phyloP scores from a whole-genome alignment of 35 echinoderm and acorn worm species.

The Ophiothrix spiculata region DNA sequence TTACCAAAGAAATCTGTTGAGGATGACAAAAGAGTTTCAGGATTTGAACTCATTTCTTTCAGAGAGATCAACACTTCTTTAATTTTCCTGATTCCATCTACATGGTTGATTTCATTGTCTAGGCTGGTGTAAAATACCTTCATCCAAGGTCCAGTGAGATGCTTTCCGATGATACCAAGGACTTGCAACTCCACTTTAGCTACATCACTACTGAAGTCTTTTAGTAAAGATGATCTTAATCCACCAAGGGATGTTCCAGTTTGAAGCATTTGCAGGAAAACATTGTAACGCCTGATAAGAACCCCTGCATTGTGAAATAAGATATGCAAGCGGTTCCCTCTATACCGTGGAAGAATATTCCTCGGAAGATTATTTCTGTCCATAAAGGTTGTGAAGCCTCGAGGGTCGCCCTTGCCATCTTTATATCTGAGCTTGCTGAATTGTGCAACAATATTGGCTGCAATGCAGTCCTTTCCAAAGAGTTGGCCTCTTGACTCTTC shows the following conservation, averaged over 20 bases:
- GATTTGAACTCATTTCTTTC: not conserved
- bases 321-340: not conserved
- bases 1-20: not conserved
- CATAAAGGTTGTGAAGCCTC: constrained; percentile 8
- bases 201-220: not conserved
- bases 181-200: constrained; percentile 8
- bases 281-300: not conserved
- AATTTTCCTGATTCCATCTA: constrained; percentile 10
- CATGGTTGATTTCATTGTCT: constrained; percentile 12
- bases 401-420: constrained; percentile 27
- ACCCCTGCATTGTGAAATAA: constrained; percentile 5
- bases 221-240: constrained; percentile 7
- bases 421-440: constrained; percentile 22
- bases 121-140: not conserved
- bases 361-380: not conserved
- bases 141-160: constrained; percentile 17
- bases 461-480: constrained; percentile 16
- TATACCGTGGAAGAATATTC: constrained; percentile 1
- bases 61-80: constrained; percentile 7
- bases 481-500: constrained; percentile 13
- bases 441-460: constrained; percentile 17
- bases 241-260: constrained; percentile 15
- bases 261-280: not conserved
- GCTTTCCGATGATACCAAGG: not conserved
- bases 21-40: not conserved